Conservation (phyloP, 2,113 vertebrate genomes). For the Apteryx owenii region DNA sequence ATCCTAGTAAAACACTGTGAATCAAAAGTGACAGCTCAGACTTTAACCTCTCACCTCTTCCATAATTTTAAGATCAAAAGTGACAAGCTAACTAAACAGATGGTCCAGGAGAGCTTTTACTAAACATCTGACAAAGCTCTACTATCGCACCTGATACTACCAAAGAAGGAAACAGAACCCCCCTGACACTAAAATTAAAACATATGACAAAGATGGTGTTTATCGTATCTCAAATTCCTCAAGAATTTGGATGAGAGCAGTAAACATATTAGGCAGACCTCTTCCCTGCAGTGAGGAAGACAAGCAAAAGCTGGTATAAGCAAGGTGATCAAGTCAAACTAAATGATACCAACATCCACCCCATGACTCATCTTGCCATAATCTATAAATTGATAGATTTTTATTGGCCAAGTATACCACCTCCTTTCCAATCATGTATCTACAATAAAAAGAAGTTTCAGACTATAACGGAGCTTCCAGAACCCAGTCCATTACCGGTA, state of each 20-base stretch:
- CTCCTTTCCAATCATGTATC: background rate
- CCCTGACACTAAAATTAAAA: background rate
- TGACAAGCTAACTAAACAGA: background rate
- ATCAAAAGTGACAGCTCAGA: background rate
- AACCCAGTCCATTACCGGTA: background rate
- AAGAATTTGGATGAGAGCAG: background rate
- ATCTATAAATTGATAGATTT: background rate
- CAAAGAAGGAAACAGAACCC: background rate
- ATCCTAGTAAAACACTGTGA: too few species aligned
- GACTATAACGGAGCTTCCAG: background rate
- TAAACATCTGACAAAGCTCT: background rate
- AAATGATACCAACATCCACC: background rate
- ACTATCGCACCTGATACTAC: background rate
- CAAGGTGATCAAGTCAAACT: background rate
- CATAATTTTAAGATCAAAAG: background rate
- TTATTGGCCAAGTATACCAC: background rate
- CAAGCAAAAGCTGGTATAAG: background rate
- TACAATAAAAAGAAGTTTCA: background rate
- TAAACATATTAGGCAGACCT: background rate
- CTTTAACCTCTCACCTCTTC: background rate
- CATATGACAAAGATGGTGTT: background rate
- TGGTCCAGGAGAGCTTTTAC: background rate
- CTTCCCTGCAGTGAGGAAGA: background rate
- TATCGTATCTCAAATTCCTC: background rate
- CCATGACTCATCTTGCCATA: background rate